Evolutionary conservation across 2,888 invertebrate species (phyloP), one percentile per base, ranked within the genome.

Genomic region (Iphiclides podalirius): DNA sequence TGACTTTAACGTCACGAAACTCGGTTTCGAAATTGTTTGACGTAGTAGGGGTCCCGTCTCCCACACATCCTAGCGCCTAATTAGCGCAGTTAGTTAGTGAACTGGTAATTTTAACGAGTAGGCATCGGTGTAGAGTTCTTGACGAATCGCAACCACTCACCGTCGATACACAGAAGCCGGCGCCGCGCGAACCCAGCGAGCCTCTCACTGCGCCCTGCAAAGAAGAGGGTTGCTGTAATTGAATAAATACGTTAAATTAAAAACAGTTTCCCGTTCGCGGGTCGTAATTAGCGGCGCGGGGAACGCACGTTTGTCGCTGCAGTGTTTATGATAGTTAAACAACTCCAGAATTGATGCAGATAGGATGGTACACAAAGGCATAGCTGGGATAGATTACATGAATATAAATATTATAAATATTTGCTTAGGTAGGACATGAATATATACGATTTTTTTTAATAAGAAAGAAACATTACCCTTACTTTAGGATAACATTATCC

Each of bases 131-230:
- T 42, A 52, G 50, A 51, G 52, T 57, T 55, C 55, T 56, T 55
- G 37, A 45, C 49, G 46, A 38, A 48, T 41, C 36, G 35, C 28
- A 28, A 13, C 14, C 33, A 68, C 78, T 75, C 60, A 82, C 82
- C 79, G 68, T 74, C 61, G 69, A 64, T 73, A 64, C 66, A 59
- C 66, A 68, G 51, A n/a, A 55, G 53, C 55, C 63, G 47, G 60
- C 50, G 57, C 47, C 52, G 47, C 55, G 54, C 52, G 59, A 59
- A 51, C 57, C 55, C 50, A 57, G 58, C 47, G 55, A 52, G 45
- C 57, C 60, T 52, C 53, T 61, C 66, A 64, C 62, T 65, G 63
- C 64, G 48, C 60, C 56, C 79, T 79, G 77, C 1, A 61, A 72
- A 63, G 45, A 64, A 66, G 58, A 66, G 58, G 50, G 44, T 6